Evolutionary conservation across 2,113 vertebrate species (phyloP).

Genomic region (Hystrix cristata): DNA sequence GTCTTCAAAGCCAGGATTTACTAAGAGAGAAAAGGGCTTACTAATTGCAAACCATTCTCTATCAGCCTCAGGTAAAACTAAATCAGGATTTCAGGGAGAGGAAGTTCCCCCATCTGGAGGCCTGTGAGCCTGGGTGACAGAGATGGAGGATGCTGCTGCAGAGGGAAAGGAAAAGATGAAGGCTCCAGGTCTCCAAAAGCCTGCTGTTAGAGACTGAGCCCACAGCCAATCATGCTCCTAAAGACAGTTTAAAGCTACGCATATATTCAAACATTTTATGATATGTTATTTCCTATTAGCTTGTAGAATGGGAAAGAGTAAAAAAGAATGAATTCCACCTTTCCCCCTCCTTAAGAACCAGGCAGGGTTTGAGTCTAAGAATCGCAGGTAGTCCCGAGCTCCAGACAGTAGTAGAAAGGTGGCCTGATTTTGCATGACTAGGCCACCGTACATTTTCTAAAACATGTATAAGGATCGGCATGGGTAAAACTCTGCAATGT

Average conservation of each 20-base stretch:
- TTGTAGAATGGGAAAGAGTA: constrained; percentile 31
- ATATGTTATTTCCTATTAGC: background rate
- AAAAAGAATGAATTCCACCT: background rate
- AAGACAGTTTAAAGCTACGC: background rate
- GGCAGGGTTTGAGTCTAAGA: background rate
- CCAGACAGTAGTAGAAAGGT: background rate
- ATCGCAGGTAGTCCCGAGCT: too few species aligned
- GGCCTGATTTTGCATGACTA: background rate
- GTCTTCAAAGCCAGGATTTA: background rate
- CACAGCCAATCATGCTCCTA: background rate
- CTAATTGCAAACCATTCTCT: background rate
- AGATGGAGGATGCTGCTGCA: background rate
- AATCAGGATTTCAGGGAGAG: background rate
- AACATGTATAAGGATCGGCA: too few species aligned
- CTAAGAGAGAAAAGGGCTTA: background rate
- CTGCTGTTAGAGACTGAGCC: background rate
- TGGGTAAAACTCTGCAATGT: background rate
- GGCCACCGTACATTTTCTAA: background rate
- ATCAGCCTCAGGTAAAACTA: background rate
- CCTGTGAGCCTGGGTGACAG: background rate
- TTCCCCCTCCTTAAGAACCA: background rate
- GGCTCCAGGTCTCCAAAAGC: background rate
- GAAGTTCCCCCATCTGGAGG: background rate
- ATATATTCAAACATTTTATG: background rate
- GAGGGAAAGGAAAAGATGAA: background rate